Percentiles rank a stretch among this genome's conserved stretches.
Conservation (phyloP, 2,888 invertebrate species). For the Acleris literana region DNA sequence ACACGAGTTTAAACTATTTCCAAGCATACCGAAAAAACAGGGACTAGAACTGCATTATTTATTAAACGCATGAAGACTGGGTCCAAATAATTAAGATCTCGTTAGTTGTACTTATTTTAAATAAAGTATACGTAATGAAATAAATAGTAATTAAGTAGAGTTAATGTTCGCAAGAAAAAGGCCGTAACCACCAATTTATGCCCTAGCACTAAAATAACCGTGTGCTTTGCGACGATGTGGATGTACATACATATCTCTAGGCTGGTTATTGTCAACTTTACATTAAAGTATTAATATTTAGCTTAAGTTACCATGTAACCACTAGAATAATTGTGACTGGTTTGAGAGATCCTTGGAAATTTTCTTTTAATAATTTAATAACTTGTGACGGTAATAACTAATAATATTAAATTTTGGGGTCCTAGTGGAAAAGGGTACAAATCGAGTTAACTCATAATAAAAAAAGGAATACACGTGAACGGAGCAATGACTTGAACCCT, state of each 20-base stretch:
- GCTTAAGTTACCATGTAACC: slow-evolving; percentile 1
- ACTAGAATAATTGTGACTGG: no score
- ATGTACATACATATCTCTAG: slow-evolving; percentile 14
- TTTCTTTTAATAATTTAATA: no score
- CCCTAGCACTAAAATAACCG: neutral
- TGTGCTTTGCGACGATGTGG: no score
- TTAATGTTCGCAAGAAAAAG: neutral
- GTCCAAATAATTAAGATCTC: slow-evolving; percentile 38
- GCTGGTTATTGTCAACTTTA: neutral
- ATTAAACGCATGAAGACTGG: slow-evolving; percentile 31
- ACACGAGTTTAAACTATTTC: neutral
- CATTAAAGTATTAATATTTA: neutral
- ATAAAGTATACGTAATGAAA: neutral
- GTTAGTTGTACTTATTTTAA: slow-evolving; percentile 19
- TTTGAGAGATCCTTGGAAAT: no score
- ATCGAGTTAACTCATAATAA: no score
- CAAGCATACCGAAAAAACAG: slow-evolving; percentile 1
- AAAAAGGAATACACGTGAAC: no score
- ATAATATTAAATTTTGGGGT: no score
- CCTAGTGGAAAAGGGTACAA: no score
- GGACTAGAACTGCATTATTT: slow-evolving; percentile 12
- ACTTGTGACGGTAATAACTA: no score
- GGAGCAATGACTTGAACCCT: no score
- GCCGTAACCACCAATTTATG: neutral
- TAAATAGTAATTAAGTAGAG: neutral